Conservation (phyloP, 2,113 vertebrate genomes). For the Chiloscyllium plagiosum region DNA sequence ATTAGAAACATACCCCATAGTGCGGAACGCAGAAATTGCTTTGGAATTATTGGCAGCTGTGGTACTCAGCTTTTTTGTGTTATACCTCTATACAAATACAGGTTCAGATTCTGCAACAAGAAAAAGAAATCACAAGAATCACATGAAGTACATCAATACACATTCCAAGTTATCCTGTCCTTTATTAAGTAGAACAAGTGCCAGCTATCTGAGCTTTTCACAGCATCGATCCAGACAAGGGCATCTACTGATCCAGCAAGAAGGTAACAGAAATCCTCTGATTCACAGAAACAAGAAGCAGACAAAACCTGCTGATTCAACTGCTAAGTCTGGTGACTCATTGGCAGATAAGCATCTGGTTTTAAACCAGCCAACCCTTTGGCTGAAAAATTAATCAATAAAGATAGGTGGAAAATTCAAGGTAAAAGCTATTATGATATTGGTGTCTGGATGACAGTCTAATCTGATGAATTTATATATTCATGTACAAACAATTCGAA, state of each 20-base stretch:
- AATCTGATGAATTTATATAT: neutral
- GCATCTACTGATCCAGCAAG: conserved; percentile 17
- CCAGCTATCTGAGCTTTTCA: neutral
- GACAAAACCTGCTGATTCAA: conserved; percentile 2
- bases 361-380: neutral
- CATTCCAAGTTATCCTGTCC: neutral
- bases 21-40: neutral
- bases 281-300: neutral
- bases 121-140: neutral
- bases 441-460: neutral
- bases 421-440: neutral
- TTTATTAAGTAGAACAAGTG: neutral
- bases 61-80: neutral
- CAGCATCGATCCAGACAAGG: conserved; percentile 28
- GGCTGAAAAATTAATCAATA: neutral
- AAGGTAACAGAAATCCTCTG: conserved; percentile 22
- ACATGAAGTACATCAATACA: neutral
- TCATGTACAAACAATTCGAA: neutral
- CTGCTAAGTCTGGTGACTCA: neutral
- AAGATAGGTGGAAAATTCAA: neutral
- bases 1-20: neutral
- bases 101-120: neutral
- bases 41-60: neutral
- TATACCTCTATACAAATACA: too few species aligned
- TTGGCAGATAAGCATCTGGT: neutral